Percentiles rank a stretch among this genome's conserved stretches.
phyloP scores from a whole-genome alignment of 1,140 invertebrate genomes.

The Solen grandis region DNA sequence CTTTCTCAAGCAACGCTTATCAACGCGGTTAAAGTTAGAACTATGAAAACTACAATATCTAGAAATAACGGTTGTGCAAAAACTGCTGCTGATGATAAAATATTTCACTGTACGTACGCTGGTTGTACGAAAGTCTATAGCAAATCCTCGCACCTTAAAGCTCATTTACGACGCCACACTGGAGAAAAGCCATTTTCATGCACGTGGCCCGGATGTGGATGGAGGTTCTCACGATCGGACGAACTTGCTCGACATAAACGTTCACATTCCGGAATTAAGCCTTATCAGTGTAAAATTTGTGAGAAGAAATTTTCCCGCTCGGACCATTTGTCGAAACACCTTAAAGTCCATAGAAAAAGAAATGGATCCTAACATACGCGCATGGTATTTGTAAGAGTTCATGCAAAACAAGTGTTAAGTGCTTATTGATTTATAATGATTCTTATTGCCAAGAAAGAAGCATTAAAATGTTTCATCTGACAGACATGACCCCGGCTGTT shows the following conservation, averaged over 20 bases:
- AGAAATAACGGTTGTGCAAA: slow-evolving; percentile 38
- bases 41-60: slow-evolving; percentile 54
- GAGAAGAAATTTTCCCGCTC: slow-evolving; percentile 89
- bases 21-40: slow-evolving; percentile 62
- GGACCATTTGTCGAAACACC: slow-evolving; percentile 86
- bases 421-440: no score
- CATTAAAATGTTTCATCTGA: no score
- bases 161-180: slow-evolving; percentile 94
- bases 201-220: slow-evolving; percentile 94
- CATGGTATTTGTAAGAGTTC: no score
- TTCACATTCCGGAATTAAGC: slow-evolving; percentile 83
- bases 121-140: slow-evolving; percentile 89
- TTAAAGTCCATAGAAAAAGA: slow-evolving; percentile 88
- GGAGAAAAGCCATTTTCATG: slow-evolving; percentile 97
- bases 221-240: slow-evolving; percentile 96
- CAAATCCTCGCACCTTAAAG: slow-evolving; percentile 95
- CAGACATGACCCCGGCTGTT: no score
- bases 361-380: slow-evolving; percentile 45
- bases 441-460: no score
- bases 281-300: slow-evolving; percentile 84
- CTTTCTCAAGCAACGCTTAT: slow-evolving; percentile 61
- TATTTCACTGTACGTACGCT: slow-evolving; percentile 85
- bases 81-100: slow-evolving; percentile 80
- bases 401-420: no score
- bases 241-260: slow-evolving; percentile 90